phyloP scores from a whole-genome alignment of 2,888 invertebrate genomes.

The Heliothis peltigera region DNA sequence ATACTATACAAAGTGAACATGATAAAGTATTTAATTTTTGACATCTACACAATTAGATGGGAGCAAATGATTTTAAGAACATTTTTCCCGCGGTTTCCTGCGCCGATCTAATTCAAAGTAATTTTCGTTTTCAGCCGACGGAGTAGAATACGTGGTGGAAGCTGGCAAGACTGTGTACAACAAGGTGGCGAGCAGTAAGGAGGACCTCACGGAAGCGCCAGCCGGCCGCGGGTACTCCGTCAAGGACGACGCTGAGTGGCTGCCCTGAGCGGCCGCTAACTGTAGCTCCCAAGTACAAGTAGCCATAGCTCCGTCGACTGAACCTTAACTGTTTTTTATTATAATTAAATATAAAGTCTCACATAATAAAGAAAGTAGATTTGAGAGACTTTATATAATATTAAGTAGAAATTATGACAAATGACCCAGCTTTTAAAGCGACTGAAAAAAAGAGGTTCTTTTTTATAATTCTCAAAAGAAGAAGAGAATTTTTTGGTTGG shows the following conservation, averaged over 20 bases:
- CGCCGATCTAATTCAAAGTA: not conserved
- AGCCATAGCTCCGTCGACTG: slow-evolving; percentile 11
- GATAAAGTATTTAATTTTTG: too few relatives aligned
- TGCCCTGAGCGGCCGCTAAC: slow-evolving; percentile 77
- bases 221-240: slow-evolving; percentile 62
- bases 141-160: slow-evolving; percentile 92
- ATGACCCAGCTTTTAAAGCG: not conserved
- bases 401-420: not conserved
- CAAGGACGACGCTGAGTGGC: slow-evolving; percentile 89
- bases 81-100: too few relatives aligned
- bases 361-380: not conserved
- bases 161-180: slow-evolving; percentile 93
- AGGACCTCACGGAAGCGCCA: slow-evolving; percentile 81
- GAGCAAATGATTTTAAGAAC: too few relatives aligned
- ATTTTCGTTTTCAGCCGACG: slow-evolving; percentile 82
- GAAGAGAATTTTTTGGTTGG: too few relatives aligned
- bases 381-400: not conserved
- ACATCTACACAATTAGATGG: too few relatives aligned
- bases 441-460: not conserved
- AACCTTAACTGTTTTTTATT: not conserved
- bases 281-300: slow-evolving; percentile 34
- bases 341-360: not conserved
- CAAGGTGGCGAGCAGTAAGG: slow-evolving; percentile 87
- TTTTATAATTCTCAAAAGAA: too few relatives aligned
- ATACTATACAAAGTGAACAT: too few relatives aligned